Percentiles rank a stretch among this genome's conserved stretches.
These are phyloP conservation scores for Cynoglossus semilaevis DNA, from an alignment of 2,113 vertebrate species.

Conservation along the genomic window DNA sequence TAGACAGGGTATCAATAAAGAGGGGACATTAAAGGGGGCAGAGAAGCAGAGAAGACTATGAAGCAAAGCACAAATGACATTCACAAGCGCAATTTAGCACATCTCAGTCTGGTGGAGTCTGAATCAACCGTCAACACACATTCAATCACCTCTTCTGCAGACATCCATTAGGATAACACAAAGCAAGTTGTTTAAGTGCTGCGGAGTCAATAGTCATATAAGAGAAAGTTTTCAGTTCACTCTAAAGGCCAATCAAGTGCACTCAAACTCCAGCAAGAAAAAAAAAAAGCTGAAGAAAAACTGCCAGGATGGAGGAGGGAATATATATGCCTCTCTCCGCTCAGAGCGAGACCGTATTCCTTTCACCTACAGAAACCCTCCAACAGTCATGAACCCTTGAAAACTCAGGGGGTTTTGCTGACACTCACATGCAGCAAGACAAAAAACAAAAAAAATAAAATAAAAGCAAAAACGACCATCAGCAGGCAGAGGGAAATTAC, in stretches of 20 bases:
- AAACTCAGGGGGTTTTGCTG: slow-evolving; percentile 28
- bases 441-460: too few species aligned
- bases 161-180: neutral
- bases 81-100: slow-evolving; percentile 4
- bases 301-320: slow-evolving; percentile 24
- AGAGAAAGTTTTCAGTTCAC: slow-evolving; percentile 35
- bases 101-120: slow-evolving; percentile 2
- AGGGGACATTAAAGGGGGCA: slow-evolving; percentile 12
- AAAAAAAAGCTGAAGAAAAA: slow-evolving; percentile 32
- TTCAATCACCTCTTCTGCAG: neutral
- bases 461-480: too few species aligned
- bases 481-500: too few species aligned
- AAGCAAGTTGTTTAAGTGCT: neutral
- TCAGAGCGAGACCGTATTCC: slow-evolving; percentile 28
- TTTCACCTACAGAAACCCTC: slow-evolving; percentile 38
- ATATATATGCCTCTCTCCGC: slow-evolving; percentile 36
- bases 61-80: neutral
- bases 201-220: slow-evolving; percentile 9
- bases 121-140: slow-evolving; percentile 16
- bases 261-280: slow-evolving; percentile 24
- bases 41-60: slow-evolving; percentile 8
- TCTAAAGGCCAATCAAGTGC: slow-evolving; percentile 41
- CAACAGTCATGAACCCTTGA: slow-evolving; percentile 31
- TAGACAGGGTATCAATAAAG: slow-evolving; percentile 34
- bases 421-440: slow-evolving; percentile 26